phyloP scores from a whole-genome alignment of 2,888 invertebrate species.

The Diadromus collaris region DNA sequence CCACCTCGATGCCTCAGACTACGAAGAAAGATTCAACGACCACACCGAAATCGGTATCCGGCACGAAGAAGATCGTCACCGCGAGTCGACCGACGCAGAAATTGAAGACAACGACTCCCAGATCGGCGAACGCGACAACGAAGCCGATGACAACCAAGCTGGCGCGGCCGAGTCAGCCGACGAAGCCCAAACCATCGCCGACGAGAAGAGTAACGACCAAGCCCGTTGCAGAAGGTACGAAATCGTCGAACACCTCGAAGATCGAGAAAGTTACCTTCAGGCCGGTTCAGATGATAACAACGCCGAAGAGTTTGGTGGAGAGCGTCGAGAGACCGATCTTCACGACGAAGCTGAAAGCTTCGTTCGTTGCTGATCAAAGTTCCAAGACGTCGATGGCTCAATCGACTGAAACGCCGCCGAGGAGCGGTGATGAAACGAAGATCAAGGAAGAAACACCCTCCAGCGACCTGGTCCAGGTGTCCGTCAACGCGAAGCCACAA shows the following conservation, averaged over 20 bases:
- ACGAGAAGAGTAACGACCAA: slow-evolving; percentile 65
- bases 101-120: slow-evolving; percentile 64
- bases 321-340: slow-evolving; percentile 73
- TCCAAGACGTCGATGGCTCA: slow-evolving; percentile 61
- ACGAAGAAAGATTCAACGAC: slow-evolving; percentile 20
- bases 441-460: slow-evolving; percentile 33
- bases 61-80: slow-evolving; percentile 62
- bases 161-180: slow-evolving; percentile 55
- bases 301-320: slow-evolving; percentile 66
- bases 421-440: slow-evolving; percentile 27
- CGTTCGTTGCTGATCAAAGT: slow-evolving; percentile 82
- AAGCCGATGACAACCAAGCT: slow-evolving; percentile 62
- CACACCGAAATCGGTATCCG: slow-evolving; percentile 50
- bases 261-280: slow-evolving; percentile 77
- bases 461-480: slow-evolving; percentile 55
- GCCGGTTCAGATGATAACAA: slow-evolving; percentile 71
- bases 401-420: slow-evolving; percentile 6
- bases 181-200: slow-evolving; percentile 62
- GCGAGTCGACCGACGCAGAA: slow-evolving; percentile 62
- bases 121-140: slow-evolving; percentile 62
- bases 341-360: slow-evolving; percentile 84
- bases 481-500: slow-evolving; percentile 66
- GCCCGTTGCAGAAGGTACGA: slow-evolving; percentile 63
- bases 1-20: neutral
- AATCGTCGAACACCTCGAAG: slow-evolving; percentile 69